Evolutionary conservation across 2,888 invertebrate species (phyloP), one percentile per base, ranked within the genome.

Genomic region (Zhengitettix transpicula): DNA sequence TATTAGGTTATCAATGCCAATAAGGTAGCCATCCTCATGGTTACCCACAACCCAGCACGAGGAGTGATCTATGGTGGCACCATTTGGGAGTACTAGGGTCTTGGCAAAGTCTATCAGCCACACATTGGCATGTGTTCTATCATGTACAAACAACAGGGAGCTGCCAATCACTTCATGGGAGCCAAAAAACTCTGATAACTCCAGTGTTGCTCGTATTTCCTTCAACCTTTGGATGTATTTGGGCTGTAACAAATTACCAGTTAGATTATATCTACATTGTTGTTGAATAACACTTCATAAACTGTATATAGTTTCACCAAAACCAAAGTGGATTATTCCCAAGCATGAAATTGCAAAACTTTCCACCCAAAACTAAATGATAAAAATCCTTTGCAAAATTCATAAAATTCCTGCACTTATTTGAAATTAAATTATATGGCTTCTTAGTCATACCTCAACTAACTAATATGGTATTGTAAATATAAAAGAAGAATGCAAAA

Each of bases 51-150:
- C 68, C 96, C 96, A 96, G 58, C 84, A 83, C 28, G 85, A 81
- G 63, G 81, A 81, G 73, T 96, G 96, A 68, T 84, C 81, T 61
- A 94, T 89, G 51, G 72, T 77, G 62, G 86, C 75, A 63, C 84
- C 81, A 1, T 81, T 80, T 0, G 93, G 90, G 47, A 96, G 78
- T 14, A 84, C 81, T 55, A 92, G 81, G 1, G 95, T 94, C 76
- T 98, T 98, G 56, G 97, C 96, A 71, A 98, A 98, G 75, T 98
- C 97, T 66, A 98, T 98, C 77, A 98, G 81, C 97, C 97, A 98
- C 14, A 94, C 84, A 63, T 89, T 90, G 41, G 94, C 91, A 70
- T 84, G 87, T 65, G 82, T 81, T 60, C 84, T 81, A 73, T 98
- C 96, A 76, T 95, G 96, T 58, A 98, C 93, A 72, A 98, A 92